Evolutionary conservation across 2,797 vertebrate genomes (phyloP).

Genomic region (Dromococcyx pavoninus): DNA sequence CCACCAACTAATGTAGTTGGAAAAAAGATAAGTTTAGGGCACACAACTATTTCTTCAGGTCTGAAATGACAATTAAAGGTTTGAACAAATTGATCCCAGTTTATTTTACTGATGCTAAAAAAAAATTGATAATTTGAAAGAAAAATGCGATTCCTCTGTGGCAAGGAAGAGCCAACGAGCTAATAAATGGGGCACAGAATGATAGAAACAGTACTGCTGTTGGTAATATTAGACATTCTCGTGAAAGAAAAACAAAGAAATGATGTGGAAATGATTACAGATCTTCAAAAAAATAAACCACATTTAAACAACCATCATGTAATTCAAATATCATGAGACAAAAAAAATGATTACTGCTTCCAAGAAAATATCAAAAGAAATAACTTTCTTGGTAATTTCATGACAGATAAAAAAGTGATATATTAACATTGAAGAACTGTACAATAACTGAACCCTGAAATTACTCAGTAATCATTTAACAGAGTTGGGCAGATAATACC

Average conservation of each 20-base stretch:
- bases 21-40: not conserved
- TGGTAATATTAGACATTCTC: not conserved
- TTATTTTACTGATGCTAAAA: not conserved
- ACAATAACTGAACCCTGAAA: not conserved
- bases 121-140: not conserved
- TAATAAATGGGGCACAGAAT: not conserved
- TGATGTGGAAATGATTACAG: not conserved
- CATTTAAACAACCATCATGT: not conserved
- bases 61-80: not conserved
- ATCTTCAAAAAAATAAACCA: not conserved
- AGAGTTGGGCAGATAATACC: not conserved
- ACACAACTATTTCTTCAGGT: not conserved
- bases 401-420: not conserved
- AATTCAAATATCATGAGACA: not conserved
- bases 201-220: not conserved
- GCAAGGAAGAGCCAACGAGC: not conserved
- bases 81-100: not conserved
- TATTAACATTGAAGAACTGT: not conserved
- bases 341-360: not conserved
- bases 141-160: not conserved
- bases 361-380: slow-evolving; percentile 27
- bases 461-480: slow-evolving; percentile 21
- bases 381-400: not conserved
- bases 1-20: not conserved
- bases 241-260: slow-evolving; percentile 15